These are phyloP conservation scores for Scrobipalpa atriplicella DNA, from an alignment of 2,888 invertebrate species.

Conservation along the genomic window DNA sequence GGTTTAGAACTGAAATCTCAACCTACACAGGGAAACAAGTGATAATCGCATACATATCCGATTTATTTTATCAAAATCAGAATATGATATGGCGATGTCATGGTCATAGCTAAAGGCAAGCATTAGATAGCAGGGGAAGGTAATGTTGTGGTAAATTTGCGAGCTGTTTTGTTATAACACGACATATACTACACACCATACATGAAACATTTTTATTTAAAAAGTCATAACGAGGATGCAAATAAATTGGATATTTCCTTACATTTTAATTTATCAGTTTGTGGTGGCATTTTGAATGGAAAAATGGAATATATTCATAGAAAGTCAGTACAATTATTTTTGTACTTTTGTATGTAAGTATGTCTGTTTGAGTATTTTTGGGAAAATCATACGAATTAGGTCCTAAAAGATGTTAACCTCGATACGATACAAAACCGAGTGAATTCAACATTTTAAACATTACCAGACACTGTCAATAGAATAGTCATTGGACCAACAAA, in stretches of 20 bases:
- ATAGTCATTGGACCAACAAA: conserved; percentile 1
- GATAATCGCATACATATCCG: not conserved
- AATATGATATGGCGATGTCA: conserved; percentile 1
- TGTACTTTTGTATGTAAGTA: no score
- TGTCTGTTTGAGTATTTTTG: no score
- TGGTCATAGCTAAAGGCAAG: not conserved
- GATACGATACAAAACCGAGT: no score
- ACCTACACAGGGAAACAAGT: not conserved
- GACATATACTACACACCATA: no score
- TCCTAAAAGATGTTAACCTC: not conserved
- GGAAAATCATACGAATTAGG: no score
- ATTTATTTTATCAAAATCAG: not conserved
- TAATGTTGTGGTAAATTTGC: not conserved
- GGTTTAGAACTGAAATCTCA: not conserved
- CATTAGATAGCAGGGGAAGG: not conserved
- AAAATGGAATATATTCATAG: no score
- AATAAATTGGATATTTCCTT: no score
- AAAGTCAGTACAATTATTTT: not conserved
- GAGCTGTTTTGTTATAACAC: no score
- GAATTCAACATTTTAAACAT: not conserved
- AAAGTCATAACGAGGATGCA: no score
- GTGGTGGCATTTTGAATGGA: no score
- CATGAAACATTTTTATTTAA: no score
- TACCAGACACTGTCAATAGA: conserved; percentile 1
- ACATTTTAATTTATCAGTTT: no score